Conservation (phyloP, 2,797 vertebrate species). For the Anableps anableps region DNA sequence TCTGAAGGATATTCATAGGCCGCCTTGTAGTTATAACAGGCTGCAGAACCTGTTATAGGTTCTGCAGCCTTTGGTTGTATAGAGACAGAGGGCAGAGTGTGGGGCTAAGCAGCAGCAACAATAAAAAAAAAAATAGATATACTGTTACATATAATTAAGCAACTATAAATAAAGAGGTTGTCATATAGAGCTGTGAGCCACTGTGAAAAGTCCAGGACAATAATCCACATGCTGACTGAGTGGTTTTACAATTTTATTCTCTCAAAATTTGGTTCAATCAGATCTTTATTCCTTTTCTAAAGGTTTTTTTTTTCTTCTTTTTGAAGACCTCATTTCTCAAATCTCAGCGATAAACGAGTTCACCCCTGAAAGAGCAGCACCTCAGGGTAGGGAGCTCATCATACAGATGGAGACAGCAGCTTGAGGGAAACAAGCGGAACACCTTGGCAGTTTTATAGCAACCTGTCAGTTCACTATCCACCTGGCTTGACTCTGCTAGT, state of each 20-base stretch:
- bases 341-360: conserved; percentile 42
- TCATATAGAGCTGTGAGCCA: conserved; percentile 3
- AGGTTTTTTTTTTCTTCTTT: conserved; percentile 2
- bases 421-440: conserved; percentile 39
- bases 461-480: conserved; percentile 43
- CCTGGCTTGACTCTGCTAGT: conserved; percentile 36
- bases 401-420: conserved; percentile 61
- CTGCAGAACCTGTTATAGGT: conserved; percentile 28
- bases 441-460: conserved; percentile 57
- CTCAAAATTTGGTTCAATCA: conserved; percentile 19
- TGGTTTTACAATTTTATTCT: conserved; percentile 23
- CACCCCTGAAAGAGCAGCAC: conserved; percentile 29
- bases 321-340: conserved; percentile 48
- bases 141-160: conserved; percentile 40
- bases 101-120: conserved; percentile 12
- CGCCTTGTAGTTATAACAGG: conserved; percentile 17
- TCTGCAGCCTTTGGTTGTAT: conserved; percentile 22
- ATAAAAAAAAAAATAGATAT: conserved; percentile 42
- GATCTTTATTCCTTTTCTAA: not conserved
- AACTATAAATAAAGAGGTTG: conserved; percentile 49
- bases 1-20: conserved; percentile 40
- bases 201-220: conserved; percentile 31
- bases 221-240: conserved; percentile 33
- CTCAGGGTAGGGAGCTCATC: conserved; percentile 39
- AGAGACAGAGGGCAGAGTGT: conserved; percentile 29